phyloP scores from a whole-genome alignment of 92 coral and sea anemone genomes.

The Heliopora coerulea region DNA sequence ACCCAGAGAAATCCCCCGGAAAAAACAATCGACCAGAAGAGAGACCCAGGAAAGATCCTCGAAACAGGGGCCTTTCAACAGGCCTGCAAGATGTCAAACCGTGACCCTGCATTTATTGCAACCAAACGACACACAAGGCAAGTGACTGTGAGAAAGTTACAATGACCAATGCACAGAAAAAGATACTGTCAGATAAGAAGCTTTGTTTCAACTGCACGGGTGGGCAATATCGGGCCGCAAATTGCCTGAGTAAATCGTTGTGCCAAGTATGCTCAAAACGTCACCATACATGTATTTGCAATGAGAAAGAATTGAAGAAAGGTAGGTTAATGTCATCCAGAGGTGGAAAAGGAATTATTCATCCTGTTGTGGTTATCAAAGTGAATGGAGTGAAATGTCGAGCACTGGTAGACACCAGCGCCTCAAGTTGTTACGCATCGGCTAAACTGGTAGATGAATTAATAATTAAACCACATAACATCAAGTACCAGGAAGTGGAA shows the following conservation, averaged over 20 bases:
- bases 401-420: conserved; percentile 11
- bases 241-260: conserved; percentile 43
- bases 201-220: conserved; percentile 70
- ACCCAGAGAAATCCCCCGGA: conserved; percentile 50
- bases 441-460: too few species aligned
- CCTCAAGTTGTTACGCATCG: conserved; percentile 51
- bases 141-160: conserved; percentile 58
- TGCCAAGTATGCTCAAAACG: conserved; percentile 49
- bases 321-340: too few species aligned
- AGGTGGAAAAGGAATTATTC: too few species aligned
- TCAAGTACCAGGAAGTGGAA: too few species aligned
- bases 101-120: conserved; percentile 55
- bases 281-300: conserved; percentile 67
- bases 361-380: conserved; percentile 48
- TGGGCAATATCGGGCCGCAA: conserved; percentile 56
- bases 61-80: conserved; percentile 44
- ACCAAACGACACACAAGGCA: conserved; percentile 38
- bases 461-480: too few species aligned
- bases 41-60: background rate
- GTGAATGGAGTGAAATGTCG: conserved; percentile 43
- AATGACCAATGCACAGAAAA: conserved; percentile 51
- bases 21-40: conserved; percentile 14
- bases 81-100: too few species aligned
- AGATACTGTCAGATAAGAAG: conserved; percentile 32
- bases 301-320: conserved; percentile 31